Percentiles rank a stretch among this genome's conserved stretches.
Conservation (phyloP, 2,888 invertebrate genomes). For the Smittia sp. region DNA sequence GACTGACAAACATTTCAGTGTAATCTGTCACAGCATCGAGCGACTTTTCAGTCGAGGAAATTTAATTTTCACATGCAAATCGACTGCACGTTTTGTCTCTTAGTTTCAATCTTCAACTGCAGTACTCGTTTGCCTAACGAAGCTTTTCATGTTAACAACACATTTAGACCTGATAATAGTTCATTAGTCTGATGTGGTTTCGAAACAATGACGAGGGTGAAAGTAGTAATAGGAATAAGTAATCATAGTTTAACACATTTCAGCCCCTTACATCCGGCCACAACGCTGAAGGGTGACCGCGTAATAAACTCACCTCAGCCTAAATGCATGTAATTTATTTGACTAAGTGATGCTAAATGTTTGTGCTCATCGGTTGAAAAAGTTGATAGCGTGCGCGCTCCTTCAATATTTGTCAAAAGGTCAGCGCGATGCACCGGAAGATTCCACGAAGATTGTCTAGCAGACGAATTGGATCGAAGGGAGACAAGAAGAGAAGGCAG, state of each 20-base stretch:
- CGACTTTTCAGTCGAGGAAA: background rate
- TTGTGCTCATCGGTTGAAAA: background rate
- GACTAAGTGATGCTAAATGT: background rate
- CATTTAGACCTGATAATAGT: too few relatives aligned
- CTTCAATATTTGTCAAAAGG: background rate
- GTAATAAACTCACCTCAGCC: background rate
- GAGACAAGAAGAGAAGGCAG: background rate
- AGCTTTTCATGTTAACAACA: too few relatives aligned
- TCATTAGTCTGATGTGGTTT: too few relatives aligned
- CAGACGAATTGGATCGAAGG: too few relatives aligned
- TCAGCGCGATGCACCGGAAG: background rate
- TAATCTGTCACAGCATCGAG: constrained; percentile 16
- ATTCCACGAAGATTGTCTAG: background rate
- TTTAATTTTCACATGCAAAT: too few relatives aligned
- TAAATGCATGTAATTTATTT: constrained; percentile 8
- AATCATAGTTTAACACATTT: background rate
- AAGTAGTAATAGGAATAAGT: too few relatives aligned
- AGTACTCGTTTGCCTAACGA: background rate
- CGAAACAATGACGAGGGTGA: too few relatives aligned
- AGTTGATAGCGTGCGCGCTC: background rate
- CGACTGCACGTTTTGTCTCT: background rate
- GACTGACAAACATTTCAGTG: constrained; percentile 1
- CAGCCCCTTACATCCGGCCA: too few relatives aligned
- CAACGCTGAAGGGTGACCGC: too few relatives aligned
- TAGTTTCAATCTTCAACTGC: background rate